These are phyloP conservation scores for Micrastur ruficollis DNA, from an alignment of 2,797 vertebrate genomes.

Conservation along the genomic window DNA sequence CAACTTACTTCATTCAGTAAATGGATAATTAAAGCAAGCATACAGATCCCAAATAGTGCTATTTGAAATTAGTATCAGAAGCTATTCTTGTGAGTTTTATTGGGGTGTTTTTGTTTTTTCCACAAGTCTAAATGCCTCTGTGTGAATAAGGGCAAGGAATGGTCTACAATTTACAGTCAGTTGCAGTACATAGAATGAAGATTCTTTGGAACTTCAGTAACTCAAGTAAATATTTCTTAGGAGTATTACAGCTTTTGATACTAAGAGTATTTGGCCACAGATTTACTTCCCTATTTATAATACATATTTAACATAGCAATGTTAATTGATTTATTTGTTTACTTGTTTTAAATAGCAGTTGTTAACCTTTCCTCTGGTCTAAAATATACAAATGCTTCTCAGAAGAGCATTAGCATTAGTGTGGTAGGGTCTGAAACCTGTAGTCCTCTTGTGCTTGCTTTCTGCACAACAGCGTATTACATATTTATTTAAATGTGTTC, in stretches of 20 bases:
- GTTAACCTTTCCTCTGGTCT: not conserved
- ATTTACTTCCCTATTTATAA: not conserved
- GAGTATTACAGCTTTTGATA: not conserved
- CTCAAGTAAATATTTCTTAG: not conserved
- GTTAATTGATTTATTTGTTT: not conserved
- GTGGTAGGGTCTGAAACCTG: not conserved
- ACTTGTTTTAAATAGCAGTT: not conserved
- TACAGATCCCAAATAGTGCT: not conserved
- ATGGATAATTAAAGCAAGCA: not conserved
- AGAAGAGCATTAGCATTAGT: not conserved
- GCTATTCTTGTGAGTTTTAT: not conserved
- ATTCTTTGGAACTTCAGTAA: not conserved
- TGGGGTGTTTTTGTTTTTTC: not conserved
- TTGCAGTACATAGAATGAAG: not conserved
- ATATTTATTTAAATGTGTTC: not conserved
- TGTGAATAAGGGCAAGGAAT: not conserved
- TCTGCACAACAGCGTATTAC: rapidly evolving
- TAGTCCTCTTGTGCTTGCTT: not conserved
- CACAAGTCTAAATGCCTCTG: not conserved
- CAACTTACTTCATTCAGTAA: not conserved
- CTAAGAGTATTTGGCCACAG: not conserved
- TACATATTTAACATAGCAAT: not conserved
- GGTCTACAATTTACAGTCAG: not conserved
- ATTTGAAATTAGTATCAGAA: not conserved
- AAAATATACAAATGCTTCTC: not conserved